A percentile compares a stretch with the other conserved stretches of the same genome.
Conservation (phyloP, 2,113 vertebrate species). For the Lepus timidus region DNA sequence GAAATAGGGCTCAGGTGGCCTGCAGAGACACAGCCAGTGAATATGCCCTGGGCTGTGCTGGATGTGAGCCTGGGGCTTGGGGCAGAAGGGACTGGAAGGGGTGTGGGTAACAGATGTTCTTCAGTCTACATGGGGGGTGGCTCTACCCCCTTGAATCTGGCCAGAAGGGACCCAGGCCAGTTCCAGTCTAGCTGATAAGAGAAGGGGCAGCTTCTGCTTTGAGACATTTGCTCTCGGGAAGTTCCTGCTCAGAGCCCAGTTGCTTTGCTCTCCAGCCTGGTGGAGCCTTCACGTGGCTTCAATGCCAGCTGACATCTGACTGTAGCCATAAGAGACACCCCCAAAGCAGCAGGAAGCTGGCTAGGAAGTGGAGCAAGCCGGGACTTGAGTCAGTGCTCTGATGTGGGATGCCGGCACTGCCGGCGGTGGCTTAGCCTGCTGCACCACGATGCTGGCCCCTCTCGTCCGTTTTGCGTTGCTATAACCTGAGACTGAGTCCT, state of each 20-base stretch:
- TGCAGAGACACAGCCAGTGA: no score
- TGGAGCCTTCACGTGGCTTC: neutral
- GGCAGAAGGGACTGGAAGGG: no score
- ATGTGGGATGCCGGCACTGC: no score
- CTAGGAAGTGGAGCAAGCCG: no score
- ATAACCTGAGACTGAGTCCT: neutral
- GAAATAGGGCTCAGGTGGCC: neutral
- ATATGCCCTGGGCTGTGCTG: neutral
- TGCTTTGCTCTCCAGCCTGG: neutral
- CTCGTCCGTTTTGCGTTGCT: neutral
- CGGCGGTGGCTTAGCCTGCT: no score
- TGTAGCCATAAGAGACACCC: neutral
- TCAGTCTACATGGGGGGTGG: neutral
- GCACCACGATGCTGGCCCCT: no score
- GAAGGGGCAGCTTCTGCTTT: neutral
- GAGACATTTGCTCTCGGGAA: neutral
- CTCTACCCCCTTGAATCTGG: neutral
- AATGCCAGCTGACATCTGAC: neutral
- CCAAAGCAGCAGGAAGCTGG: neutral
- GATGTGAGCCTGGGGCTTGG: neutral
- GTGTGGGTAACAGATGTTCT: no score
- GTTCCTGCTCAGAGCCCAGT: neutral
- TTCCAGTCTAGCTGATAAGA: neutral
- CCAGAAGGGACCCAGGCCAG: neutral
- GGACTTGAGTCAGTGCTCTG: no score